phyloP scores from a whole-genome alignment of 2,888 invertebrate species.

The Polietes domitor region DNA sequence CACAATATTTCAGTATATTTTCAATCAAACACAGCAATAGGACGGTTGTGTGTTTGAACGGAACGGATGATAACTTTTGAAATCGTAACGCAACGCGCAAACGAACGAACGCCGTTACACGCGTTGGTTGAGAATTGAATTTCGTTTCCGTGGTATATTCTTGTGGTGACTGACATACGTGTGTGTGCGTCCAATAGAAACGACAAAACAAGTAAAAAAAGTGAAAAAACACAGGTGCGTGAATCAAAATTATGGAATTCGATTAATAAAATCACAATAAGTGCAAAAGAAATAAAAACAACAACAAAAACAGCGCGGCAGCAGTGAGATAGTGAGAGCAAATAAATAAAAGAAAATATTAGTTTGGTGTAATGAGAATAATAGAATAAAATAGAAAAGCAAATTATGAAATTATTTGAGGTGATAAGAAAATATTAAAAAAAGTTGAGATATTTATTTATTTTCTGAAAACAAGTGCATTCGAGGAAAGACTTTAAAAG shows the following conservation, averaged over 20 bases:
- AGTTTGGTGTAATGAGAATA: not conserved
- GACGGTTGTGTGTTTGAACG: no score
- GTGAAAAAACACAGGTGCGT: slow-evolving; percentile 38
- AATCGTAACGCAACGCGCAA: no score
- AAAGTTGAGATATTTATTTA: not conserved
- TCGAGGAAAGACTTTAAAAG: not conserved
- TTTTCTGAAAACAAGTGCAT: not conserved
- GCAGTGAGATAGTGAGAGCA: not conserved
- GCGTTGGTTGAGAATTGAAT: slow-evolving; percentile 52
- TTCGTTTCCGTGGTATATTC: not conserved
- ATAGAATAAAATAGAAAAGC: not conserved
- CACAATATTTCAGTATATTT: no score
- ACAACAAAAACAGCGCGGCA: slow-evolving; percentile 4
- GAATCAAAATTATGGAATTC: slow-evolving; percentile 3
- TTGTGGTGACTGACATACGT: no score
- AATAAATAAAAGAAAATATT: not conserved
- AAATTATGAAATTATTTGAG: not conserved
- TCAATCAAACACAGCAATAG: no score
- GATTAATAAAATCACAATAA: slow-evolving; percentile 18
- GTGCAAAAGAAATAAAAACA: not conserved
- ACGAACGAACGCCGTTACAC: slow-evolving; percentile 65
- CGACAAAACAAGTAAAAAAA: not conserved
- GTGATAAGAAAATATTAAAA: slow-evolving; percentile 6
- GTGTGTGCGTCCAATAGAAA: not conserved
- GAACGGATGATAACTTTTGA: no score